These are phyloP conservation scores for Carcina quercana DNA, from an alignment of 2,888 invertebrate genomes.

Conservation along the genomic window DNA sequence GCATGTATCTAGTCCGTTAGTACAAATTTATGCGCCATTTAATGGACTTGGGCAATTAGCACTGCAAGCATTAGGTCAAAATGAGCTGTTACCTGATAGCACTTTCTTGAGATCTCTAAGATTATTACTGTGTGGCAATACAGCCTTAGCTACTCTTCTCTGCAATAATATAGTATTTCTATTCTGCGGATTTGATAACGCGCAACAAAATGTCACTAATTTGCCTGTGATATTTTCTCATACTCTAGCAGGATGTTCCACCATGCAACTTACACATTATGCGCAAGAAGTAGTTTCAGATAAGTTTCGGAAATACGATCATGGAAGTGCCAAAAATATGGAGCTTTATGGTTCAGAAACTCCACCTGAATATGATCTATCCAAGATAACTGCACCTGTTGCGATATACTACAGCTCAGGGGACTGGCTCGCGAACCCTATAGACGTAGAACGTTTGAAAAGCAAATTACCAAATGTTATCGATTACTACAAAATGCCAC, in stretches of 20 bases:
- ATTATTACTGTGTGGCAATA: conserved; percentile 50
- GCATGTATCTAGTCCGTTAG: conserved; percentile 45
- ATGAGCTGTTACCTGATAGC: conserved; percentile 78
- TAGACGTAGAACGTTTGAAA: conserved; percentile 71
- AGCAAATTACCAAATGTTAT: conserved; percentile 66
- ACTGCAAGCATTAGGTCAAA: conserved; percentile 53
- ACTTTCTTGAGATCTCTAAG: conserved; percentile 60
- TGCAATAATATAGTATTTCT: conserved; percentile 77
- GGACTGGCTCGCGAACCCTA: conserved; percentile 77
- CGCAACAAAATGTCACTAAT: conserved; percentile 73
- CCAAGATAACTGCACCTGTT: conserved; percentile 41
- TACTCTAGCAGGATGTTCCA: conserved; percentile 69
- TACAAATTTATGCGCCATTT: conserved; percentile 37
- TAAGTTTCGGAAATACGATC: conserved; percentile 42
- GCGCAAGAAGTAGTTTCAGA: conserved; percentile 56
- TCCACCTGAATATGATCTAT: conserved; percentile 43
- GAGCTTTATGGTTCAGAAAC: conserved; percentile 30
- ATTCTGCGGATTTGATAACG: conserved; percentile 71
- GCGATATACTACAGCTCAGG: conserved; percentile 55
- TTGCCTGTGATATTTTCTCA: conserved; percentile 71
- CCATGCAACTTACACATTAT: conserved; percentile 69
- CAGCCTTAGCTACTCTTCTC: conserved; percentile 53
- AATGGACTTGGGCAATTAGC: conserved; percentile 28
- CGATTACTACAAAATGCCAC: conserved; percentile 71
- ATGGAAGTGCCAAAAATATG: conserved; percentile 37